Percentiles rank a stretch among this genome's conserved stretches.
Conservation (phyloP, 2,797 vertebrate genomes). For the Pipistrellus pygmaeus region DNA sequence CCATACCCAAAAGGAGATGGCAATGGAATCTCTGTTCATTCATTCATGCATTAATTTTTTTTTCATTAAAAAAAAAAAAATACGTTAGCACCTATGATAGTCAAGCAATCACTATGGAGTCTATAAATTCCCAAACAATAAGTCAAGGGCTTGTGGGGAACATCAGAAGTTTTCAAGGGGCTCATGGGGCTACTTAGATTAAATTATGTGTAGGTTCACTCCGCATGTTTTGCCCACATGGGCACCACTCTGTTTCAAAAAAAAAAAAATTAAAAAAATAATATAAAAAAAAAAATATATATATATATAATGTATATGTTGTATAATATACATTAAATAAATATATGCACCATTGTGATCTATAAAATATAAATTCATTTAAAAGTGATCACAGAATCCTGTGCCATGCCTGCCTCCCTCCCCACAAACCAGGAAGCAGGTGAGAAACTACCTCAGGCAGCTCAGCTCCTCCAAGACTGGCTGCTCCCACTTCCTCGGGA, state of each 20-base stretch:
- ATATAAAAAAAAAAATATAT: neutral
- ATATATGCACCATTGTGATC: neutral
- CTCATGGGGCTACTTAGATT: neutral
- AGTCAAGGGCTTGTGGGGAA: neutral
- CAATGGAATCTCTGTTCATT: neutral
- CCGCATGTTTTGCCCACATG: neutral
- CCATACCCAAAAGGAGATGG: neutral
- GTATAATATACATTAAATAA: neutral
- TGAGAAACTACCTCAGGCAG: neutral
- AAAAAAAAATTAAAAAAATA: neutral
- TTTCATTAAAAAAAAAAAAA: neutral
- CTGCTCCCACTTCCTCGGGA: neutral
- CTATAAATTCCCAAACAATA: neutral
- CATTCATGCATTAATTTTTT: neutral
- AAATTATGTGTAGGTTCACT: neutral
- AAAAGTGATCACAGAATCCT: slow-evolving; percentile 23
- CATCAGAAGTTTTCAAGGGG: neutral
- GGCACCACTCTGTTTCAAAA: neutral
- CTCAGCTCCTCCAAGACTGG: neutral
- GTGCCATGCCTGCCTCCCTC: neutral
- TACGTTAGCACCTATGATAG: neutral
- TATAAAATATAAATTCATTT: slow-evolving; percentile 30
- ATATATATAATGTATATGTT: neutral
- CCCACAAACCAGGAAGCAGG: neutral
- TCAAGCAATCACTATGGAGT: neutral